phyloP scores from a whole-genome alignment of 1,140 invertebrate genomes.

The Agraylea sexmaculata region DNA sequence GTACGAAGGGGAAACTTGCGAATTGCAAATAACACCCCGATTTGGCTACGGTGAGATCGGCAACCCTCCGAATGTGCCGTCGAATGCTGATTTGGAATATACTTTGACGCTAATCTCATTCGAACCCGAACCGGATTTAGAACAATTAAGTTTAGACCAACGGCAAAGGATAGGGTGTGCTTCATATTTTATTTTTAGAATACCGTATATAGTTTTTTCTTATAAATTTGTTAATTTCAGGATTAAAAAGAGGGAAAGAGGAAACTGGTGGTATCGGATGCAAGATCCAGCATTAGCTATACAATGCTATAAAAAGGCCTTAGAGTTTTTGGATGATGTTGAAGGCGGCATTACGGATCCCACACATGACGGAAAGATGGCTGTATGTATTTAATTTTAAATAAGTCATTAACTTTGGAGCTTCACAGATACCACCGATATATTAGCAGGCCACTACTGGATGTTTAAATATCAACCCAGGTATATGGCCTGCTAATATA shows the following conservation, averaged over 20 bases:
- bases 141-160: slow-evolving; percentile 42
- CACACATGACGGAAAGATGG: slow-evolving; percentile 25
- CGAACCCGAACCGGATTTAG: slow-evolving; percentile 46
- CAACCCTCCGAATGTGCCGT: slow-evolving; percentile 24
- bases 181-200: slow-evolving; percentile 7
- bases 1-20: slow-evolving; percentile 57
- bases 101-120: slow-evolving; percentile 52
- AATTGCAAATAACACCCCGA: slow-evolving; percentile 51
- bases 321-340: slow-evolving; percentile 62
- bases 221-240: slow-evolving; percentile 28
- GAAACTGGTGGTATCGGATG: slow-evolving; percentile 71
- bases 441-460: too few relatives aligned
- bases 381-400: slow-evolving; percentile 18
- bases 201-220: slow-evolving; percentile 4
- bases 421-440: neutral
- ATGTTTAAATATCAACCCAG: too few relatives aligned
- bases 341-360: slow-evolving; percentile 38
- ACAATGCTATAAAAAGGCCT: slow-evolving; percentile 64
- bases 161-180: slow-evolving; percentile 54
- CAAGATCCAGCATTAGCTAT: slow-evolving; percentile 61
- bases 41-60: slow-evolving; percentile 58
- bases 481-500: too few relatives aligned
- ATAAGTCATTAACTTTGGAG: neutral
- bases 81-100: slow-evolving; percentile 30
- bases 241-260: slow-evolving; percentile 63